Base-by-base conservation (phyloP, 1,140 invertebrate genomes). In the Caenorhabditis inopinata region DNA sequence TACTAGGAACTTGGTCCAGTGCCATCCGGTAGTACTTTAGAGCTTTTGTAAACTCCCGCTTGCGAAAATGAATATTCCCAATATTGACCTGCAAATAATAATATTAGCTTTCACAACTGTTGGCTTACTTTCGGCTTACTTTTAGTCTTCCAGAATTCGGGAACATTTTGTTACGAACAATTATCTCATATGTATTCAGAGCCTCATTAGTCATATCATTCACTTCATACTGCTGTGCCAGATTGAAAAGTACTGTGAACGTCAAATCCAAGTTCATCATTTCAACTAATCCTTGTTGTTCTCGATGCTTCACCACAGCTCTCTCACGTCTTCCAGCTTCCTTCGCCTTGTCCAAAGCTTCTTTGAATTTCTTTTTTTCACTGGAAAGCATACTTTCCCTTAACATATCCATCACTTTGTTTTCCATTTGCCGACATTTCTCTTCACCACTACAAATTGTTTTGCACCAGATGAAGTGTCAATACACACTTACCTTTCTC, bases 11-110 rank as follows among this genome's bases (percentile, higher is more conserved):
- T 90, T 96, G 96, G 90, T 98, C 96, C 47, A 97, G 90, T 12
- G 96, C 95, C 95, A 97, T 97, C 85, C 95, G 91, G 88, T 97
- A 98, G 91, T 97, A 94, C 91, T 99, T 99, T 53, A 99, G 93
- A 5, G 97, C 96, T 90, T 97, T 96, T 18, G 93, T 92, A 85
- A 94, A 95, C 86, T 98, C 94, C 35, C 94, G 94, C 91, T 96
- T 94, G 89, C 94, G 94, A 83, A 94, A 95, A 89, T 97, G 96
- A 87, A 98, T 96, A 88, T 98, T 98, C 1, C 96, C 97, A 93
- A 99, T 98, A 87, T 99, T 99, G 0, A 98, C 92, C 77, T 78
- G 29, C 12, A 78, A 16, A 29, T 45, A 74, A 7, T 7, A 7
- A 42, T 42, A 42, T 42, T 42, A 42, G 9, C 7, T 23, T 74